These are phyloP conservation scores for Ostrea edulis DNA, from an alignment of 1,140 invertebrate species.

Conservation along the genomic window DNA sequence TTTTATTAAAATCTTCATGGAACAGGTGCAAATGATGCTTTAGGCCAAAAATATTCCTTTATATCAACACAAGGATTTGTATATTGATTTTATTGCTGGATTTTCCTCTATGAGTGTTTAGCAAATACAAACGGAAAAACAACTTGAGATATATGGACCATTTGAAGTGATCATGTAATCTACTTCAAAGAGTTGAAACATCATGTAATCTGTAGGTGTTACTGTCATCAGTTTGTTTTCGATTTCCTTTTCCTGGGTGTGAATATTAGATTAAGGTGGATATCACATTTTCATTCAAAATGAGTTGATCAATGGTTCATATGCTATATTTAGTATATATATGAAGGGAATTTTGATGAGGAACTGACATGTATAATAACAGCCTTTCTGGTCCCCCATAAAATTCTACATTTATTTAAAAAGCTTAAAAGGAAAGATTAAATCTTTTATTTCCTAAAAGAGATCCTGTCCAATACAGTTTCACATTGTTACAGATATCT, in stretches of 20 bases:
- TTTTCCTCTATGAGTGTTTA: neutral
- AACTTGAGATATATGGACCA: conserved; percentile 20
- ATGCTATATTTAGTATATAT: no score
- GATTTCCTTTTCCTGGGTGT: neutral
- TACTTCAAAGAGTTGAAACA: neutral
- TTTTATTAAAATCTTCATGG: neutral
- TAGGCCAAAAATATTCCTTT: neutral
- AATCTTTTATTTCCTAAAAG: no score
- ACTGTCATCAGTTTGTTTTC: conserved; percentile 8
- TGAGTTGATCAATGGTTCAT: no score
- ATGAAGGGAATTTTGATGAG: no score
- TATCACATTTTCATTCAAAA: neutral
- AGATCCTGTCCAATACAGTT: no score
- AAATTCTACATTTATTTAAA: no score
- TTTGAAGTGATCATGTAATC: conserved; percentile 12
- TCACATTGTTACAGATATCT: no score
- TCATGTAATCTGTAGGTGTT: neutral
- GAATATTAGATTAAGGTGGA: no score
- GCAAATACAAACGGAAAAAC: conserved; percentile 26
- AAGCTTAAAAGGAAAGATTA: neutral
- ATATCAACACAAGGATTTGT: neutral
- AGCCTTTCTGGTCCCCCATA: no score
- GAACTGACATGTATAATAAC: no score
- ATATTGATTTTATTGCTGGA: neutral
- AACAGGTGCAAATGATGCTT: neutral